Conservation (phyloP, 2,113 vertebrate genomes). For the Vulpes ferrilata region DNA sequence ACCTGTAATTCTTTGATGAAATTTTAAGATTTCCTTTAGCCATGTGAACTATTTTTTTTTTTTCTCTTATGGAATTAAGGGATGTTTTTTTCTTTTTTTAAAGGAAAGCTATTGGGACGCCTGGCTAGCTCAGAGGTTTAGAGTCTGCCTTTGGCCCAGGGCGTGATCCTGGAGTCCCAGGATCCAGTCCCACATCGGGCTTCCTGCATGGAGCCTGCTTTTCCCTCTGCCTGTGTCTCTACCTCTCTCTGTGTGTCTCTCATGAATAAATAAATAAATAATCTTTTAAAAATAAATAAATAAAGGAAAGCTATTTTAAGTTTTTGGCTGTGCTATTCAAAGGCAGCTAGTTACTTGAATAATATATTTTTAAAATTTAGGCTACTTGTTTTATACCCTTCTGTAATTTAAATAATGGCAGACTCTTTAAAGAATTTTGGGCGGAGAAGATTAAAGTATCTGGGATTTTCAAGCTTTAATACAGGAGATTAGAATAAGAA, state of each 20-base stretch:
- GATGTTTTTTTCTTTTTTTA: neutral
- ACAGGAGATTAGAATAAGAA: slow-evolving; percentile 50
- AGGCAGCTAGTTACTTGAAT: neutral
- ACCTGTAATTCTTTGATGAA: neutral
- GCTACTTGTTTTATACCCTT: neutral
- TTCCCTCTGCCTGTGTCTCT: no score
- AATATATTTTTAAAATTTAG: neutral
- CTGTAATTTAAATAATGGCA: slow-evolving; percentile 56
- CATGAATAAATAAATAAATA: no score
- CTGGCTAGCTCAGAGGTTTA: no score
- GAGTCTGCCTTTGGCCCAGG: no score
- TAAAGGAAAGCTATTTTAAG: neutral
- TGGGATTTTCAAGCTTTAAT: slow-evolving; percentile 29
- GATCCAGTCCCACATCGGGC: no score
- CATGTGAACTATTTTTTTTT: neutral
- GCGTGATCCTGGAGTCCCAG: no score
- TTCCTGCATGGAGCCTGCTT: no score
- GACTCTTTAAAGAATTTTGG: slow-evolving; percentile 9
- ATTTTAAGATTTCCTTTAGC: neutral
- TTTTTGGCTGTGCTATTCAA: neutral
- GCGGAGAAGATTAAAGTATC: neutral
- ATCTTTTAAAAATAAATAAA: no score
- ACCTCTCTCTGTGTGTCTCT: no score
- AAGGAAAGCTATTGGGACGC: neutral
- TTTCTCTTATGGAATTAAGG: neutral